phyloP scores from a whole-genome alignment of 2,888 invertebrate species.

The Plebejus melissa region DNA sequence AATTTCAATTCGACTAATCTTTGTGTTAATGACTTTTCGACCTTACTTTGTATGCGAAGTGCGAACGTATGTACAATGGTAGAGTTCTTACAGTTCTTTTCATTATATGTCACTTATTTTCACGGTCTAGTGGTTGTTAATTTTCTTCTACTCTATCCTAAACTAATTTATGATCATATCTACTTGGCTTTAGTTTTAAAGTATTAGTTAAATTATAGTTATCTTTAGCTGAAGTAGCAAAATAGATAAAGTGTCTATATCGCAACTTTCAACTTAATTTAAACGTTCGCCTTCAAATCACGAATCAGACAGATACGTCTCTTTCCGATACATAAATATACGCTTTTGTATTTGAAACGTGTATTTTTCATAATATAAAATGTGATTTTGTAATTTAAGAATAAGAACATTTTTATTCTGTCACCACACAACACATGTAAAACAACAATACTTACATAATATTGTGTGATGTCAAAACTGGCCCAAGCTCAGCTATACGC shows the following conservation, averaged over 20 bases:
- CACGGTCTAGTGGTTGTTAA: conserved; percentile 12
- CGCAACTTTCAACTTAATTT: too few relatives aligned
- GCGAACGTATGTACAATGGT: conserved; percentile 14
- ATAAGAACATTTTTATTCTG: too few relatives aligned
- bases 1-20: conserved; percentile 21
- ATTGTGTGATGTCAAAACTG: too few relatives aligned
- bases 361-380: neutral
- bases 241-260: too few relatives aligned
- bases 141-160: neutral
- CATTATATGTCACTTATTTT: conserved; percentile 8
- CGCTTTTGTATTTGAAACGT: neutral
- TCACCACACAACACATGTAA: too few relatives aligned
- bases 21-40: neutral
- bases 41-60: conserved; percentile 8
- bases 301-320: too few relatives aligned
- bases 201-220: neutral
- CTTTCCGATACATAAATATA: too few relatives aligned
- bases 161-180: neutral
- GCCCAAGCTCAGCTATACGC: too few relatives aligned
- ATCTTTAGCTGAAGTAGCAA: neutral
- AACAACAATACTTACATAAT: too few relatives aligned
- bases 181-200: neutral
- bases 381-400: neutral
- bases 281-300: too few relatives aligned
- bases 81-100: neutral